Base-by-base conservation (phyloP, 1,140 invertebrate genomes). In the Anoplolepis gracilipes region DNA sequence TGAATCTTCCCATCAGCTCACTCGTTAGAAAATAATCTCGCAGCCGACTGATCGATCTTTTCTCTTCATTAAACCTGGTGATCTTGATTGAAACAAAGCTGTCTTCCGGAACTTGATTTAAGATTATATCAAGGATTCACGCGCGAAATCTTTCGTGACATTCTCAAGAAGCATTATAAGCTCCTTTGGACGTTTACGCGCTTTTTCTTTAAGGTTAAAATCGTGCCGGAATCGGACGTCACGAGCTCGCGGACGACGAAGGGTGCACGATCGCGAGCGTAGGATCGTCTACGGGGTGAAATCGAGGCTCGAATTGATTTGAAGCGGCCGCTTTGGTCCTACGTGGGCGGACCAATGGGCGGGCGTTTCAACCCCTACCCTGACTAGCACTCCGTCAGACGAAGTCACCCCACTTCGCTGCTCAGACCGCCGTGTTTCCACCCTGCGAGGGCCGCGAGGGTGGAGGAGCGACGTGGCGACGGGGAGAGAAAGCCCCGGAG, bases 221-320 rank as follows among this genome's bases (percentile, higher is more conserved):
- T 53, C 65, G 16, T 7, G 0, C 62, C 62, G 46, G 28, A 25
- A 76, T 78, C 62, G 53, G 36, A 59, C 13, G 39, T 61, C n/a
- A 39, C 78, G 46, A 33, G 70, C n/a, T 59, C 73, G 85, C 78
- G 87, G 36, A 65, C 28, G 82, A 79, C 67, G 85, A 85, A 85
- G 65, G 46, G 55, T 57, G 79, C 85, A 85, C 78, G 90, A 90
- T 88, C 89, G 89, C 85, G 92, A 90, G 90, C 72, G 70, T 81
- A 87, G 88, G 85, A 91, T 84, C 90, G 90, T 92, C 85, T 92
- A 91, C 92, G 85, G 90, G 92, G 91, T 91, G 90, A 90, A 79
- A 90, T 90, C 85, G 88, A 89, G 84, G 89, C 88, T 89, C 91
- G 91, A 92, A 94, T 94, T 94, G 93, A 94, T 94, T 93, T 88